A percentile compares a stretch with the other conserved stretches of the same genome.
Conservation (phyloP, 2,888 invertebrate species). For the Norana najaformis region DNA sequence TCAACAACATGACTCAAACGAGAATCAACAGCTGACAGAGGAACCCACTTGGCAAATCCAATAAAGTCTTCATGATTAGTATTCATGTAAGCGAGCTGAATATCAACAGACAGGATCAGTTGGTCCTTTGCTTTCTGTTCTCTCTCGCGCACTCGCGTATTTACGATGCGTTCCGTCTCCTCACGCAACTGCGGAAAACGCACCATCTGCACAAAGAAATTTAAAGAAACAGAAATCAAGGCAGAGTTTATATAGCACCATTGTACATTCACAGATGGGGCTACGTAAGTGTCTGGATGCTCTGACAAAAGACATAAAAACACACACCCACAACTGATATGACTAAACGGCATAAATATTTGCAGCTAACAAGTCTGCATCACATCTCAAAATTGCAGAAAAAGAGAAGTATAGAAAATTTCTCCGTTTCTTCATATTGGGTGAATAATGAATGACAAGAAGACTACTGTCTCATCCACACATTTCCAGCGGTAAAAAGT, state of each 20-base stretch:
- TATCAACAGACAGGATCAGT: conserved; percentile 80
- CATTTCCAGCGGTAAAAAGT: no score
- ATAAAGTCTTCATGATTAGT: conserved; percentile 64
- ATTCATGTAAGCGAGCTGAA: conserved; percentile 63
- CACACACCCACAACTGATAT: no score
- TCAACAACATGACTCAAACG: no score
- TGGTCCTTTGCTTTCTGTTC: conserved; percentile 97
- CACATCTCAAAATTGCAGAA: no score
- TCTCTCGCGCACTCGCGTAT: conserved; percentile 86
- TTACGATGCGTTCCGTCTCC: conserved; percentile 96
- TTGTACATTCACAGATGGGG: neutral
- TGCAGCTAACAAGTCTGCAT: no score
- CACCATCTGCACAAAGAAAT: conserved; percentile 75
- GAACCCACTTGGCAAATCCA: conserved; percentile 62
- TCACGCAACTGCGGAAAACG: conserved; percentile 96
- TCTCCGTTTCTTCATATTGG: no score
- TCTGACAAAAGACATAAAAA: no score
- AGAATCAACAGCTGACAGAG: neutral
- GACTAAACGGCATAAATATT: no score
- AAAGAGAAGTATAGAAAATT: no score
- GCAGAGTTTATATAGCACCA: neutral
- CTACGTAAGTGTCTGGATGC: no score
- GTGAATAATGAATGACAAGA: no score
- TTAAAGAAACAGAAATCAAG: neutral
- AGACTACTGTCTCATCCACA: no score